Percentiles rank a stretch among this genome's conserved stretches.
Conservation (phyloP, 2,113 vertebrate species). For the Burhinus oedicnemus region DNA sequence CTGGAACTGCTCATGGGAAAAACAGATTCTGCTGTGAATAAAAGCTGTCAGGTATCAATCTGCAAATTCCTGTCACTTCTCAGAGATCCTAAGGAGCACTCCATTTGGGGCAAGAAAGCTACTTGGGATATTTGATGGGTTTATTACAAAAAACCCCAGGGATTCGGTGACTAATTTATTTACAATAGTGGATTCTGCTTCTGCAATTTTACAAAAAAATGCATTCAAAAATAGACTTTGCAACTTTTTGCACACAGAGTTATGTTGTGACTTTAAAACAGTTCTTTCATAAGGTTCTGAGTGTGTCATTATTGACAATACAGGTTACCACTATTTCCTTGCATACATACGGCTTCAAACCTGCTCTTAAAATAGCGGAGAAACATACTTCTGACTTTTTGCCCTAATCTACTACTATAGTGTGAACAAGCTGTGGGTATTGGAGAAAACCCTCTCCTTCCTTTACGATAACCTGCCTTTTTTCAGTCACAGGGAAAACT, state of each 20-base stretch:
- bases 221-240: background rate
- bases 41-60: background rate
- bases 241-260: background rate
- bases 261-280: background rate
- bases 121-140: background rate
- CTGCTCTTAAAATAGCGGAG: background rate
- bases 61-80: background rate
- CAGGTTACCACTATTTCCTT: background rate
- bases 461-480: background rate
- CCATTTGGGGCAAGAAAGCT: background rate
- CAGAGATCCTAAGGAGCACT: background rate
- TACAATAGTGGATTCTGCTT: background rate
- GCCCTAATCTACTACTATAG: background rate
- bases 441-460: background rate
- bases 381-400: background rate
- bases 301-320: background rate
- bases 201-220: background rate
- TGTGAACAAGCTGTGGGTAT: background rate
- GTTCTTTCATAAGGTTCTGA: background rate
- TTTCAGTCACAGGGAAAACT: background rate
- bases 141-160: background rate
- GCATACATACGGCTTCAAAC: background rate
- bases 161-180: background rate
- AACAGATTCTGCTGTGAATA: background rate
- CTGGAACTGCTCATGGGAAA: background rate